These are phyloP conservation scores for Scarus forsteni DNA, from an alignment of 2,797 vertebrate genomes.

Conservation along the genomic window DNA sequence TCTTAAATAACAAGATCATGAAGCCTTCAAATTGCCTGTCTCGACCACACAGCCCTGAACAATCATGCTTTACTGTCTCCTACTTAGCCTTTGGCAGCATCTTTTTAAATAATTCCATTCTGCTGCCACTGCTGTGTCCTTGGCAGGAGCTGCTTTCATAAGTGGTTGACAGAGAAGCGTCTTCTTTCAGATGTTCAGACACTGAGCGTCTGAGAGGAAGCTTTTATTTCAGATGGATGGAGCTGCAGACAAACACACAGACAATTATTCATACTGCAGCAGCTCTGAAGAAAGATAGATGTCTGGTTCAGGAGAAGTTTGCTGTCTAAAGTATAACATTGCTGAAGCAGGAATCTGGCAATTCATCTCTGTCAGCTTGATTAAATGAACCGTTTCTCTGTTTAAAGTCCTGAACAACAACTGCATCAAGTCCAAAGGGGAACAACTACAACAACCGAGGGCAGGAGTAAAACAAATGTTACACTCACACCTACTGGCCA, in stretches of 20 bases:
- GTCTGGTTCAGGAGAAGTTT: too few relatives aligned
- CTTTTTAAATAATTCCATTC: slow-evolving; percentile 29
- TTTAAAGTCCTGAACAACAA: background rate
- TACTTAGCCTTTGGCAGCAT: slow-evolving; percentile 8
- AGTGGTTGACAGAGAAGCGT: slow-evolving; percentile 8
- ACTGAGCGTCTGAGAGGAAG: background rate
- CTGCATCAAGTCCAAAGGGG: too few relatives aligned
- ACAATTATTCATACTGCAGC: background rate
- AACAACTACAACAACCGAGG: too few relatives aligned
- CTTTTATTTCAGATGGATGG: background rate
- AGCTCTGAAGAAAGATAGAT: background rate
- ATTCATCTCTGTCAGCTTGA: too few relatives aligned
- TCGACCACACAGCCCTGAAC: slow-evolving; percentile 2
- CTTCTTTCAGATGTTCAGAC: background rate
- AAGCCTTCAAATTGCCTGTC: slow-evolving; percentile 4
- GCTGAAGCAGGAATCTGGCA: too few relatives aligned
- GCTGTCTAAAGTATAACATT: too few relatives aligned
- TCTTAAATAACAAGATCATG: background rate
- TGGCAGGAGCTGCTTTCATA: slow-evolving; percentile 12
- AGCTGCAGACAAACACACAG: background rate
- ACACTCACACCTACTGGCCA: slow-evolving; percentile 73
- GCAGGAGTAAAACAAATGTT: slow-evolving; percentile 33
- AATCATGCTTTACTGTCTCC: slow-evolving; percentile 11
- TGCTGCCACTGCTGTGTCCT: slow-evolving; percentile 20
- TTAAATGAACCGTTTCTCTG: too few relatives aligned